Conservation (phyloP, 2,888 invertebrate species). For the Therioaphis trifolii region DNA sequence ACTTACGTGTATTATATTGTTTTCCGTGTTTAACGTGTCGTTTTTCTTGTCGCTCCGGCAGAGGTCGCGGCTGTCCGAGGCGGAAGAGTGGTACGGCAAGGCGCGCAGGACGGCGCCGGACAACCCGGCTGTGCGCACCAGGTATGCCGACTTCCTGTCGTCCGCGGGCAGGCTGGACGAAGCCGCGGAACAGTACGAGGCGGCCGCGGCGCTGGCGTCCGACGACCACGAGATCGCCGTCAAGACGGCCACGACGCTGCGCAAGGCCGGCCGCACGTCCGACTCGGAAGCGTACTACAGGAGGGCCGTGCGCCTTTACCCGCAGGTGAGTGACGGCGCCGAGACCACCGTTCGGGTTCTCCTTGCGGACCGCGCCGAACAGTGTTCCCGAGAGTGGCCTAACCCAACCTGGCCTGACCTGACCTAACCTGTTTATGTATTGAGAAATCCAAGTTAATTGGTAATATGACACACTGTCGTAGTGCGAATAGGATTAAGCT, state of each 20-base stretch:
- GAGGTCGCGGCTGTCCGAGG: slow-evolving; percentile 83
- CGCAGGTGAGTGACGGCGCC: slow-evolving; percentile 70
- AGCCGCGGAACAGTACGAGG: slow-evolving; percentile 82
- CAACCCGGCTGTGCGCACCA: slow-evolving; percentile 85
- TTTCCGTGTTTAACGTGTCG: too few relatives aligned
- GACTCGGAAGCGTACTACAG: slow-evolving; percentile 91
- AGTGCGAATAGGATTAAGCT: too few relatives aligned
- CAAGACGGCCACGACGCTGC: slow-evolving; percentile 88
- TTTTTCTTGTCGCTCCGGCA: slow-evolving; percentile 68
- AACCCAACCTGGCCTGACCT: too few relatives aligned
- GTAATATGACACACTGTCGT: too few relatives aligned
- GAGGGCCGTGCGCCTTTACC: slow-evolving; percentile 75
- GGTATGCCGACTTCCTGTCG: slow-evolving; percentile 90
- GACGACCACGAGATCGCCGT: slow-evolving; percentile 85
- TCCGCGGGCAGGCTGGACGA: slow-evolving; percentile 83
- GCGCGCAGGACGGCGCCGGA: slow-evolving; percentile 83
- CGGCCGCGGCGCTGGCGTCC: slow-evolving; percentile 82
- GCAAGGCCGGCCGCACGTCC: slow-evolving; percentile 82
- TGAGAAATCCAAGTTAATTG: too few relatives aligned
- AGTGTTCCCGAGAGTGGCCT: too few relatives aligned
- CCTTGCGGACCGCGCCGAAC: too few relatives aligned
- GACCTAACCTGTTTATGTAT: too few relatives aligned
- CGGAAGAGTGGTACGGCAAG: slow-evolving; percentile 87
- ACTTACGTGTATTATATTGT: too few relatives aligned
- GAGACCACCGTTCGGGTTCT: too few relatives aligned